Conservation (phyloP, 2,113 vertebrate species). For the Thermophis baileyi region DNA sequence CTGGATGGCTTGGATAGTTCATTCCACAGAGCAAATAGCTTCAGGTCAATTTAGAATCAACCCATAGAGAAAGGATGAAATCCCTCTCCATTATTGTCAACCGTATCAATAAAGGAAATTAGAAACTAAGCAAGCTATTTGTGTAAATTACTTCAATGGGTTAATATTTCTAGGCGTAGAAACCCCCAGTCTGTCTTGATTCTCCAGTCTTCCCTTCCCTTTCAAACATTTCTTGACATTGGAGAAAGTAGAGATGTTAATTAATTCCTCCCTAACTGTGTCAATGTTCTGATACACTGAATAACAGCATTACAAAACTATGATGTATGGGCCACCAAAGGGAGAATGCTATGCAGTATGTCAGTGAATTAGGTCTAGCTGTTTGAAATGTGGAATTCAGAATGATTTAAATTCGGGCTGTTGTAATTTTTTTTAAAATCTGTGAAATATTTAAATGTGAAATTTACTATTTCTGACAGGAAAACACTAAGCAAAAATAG, state of each 20-base stretch:
- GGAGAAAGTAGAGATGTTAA: neutral
- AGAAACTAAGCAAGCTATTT: neutral
- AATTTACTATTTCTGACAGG: slow-evolving; percentile 14
- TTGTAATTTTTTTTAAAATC: slow-evolving; percentile 11
- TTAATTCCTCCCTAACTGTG: neutral
- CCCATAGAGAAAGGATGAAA: neutral
- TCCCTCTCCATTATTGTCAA: neutral
- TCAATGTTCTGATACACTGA: neutral
- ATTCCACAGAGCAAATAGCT: neutral
- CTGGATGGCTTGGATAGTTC: neutral
- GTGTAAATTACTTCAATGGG: neutral
- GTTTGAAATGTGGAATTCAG: neutral
- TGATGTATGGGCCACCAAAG: neutral
- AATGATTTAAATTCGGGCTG: neutral
- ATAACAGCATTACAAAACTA: neutral
- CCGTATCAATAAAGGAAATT: neutral
- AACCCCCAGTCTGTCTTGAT: neutral
- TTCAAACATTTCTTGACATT: neutral
- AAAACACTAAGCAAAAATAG: slow-evolving; percentile 12
- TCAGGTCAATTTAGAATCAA: neutral
- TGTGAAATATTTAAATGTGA: neutral
- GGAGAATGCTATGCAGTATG: neutral
- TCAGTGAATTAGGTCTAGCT: neutral
- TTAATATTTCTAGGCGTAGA: neutral
- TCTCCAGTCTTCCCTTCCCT: neutral